Evolutionary conservation across 2,888 invertebrate species (phyloP).

Genomic region (Netelia fuscicornis): DNA sequence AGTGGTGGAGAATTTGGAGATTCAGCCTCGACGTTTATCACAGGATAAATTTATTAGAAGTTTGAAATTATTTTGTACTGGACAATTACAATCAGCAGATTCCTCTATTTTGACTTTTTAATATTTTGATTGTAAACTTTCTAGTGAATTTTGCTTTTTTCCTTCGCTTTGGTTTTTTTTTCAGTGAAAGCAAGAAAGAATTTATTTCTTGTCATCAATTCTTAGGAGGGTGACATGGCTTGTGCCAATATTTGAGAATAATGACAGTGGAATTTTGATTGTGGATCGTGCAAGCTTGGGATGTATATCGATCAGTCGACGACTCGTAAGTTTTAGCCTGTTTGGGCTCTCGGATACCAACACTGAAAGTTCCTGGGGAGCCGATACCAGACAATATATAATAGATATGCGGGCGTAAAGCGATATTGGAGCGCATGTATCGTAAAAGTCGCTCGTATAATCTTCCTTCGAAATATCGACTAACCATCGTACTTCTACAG

Average conservation of each 20-base stretch:
- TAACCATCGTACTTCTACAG: constrained; percentile 41
- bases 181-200: too few species aligned
- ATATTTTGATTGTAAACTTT: too few species aligned
- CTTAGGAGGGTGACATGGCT: background rate
- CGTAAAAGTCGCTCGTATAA: constrained; percentile 41
- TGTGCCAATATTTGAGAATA: background rate
- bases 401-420: constrained; percentile 1
- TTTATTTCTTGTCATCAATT: background rate
- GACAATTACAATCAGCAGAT: too few species aligned
- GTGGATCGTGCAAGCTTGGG: background rate
- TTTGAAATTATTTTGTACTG: too few species aligned
- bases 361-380: constrained; percentile 27
- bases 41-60: background rate
- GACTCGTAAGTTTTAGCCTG: constrained; percentile 8
- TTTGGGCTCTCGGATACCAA: background rate
- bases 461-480: constrained; percentile 39
- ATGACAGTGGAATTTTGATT: constrained; percentile 4
- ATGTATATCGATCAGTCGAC: background rate
- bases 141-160: background rate
- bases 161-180: too few species aligned
- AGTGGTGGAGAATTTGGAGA: background rate
- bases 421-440: constrained; percentile 29
- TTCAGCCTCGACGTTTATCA: background rate
- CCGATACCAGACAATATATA: constrained; percentile 7
- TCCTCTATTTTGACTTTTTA: too few species aligned